These are phyloP conservation scores for Cyaniris semiargus DNA, from an alignment of 2,888 invertebrate genomes.

Conservation along the genomic window DNA sequence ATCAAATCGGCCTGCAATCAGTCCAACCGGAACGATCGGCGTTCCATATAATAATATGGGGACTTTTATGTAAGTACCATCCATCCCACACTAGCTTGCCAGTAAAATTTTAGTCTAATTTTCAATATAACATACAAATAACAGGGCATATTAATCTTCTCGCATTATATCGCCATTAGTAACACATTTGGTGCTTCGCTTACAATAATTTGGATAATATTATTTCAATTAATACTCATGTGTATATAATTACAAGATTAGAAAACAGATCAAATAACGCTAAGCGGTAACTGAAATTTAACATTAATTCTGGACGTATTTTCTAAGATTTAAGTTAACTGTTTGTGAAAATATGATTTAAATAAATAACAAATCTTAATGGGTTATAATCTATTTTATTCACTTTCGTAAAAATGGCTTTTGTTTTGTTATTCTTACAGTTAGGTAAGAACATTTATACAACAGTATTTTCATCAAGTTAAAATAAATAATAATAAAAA, in stretches of 20 bases:
- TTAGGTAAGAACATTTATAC: no score
- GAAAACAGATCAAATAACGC: constrained; percentile 2
- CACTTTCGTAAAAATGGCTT: no score
- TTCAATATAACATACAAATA: constrained; percentile 22
- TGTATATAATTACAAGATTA: background rate
- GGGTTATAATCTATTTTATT: no score
- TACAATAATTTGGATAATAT: constrained; percentile 20
- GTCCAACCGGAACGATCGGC: background rate
- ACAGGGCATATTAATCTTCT: constrained; percentile 23
- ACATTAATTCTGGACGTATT: background rate
- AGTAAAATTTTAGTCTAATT: background rate
- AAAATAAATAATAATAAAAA: no score
- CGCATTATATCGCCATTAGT: constrained; percentile 26
- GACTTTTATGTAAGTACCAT: no score
- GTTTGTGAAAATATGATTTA: background rate
- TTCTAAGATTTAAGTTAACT: background rate
- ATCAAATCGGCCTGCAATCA: background rate
- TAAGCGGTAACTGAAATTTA: background rate
- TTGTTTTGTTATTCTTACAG: no score
- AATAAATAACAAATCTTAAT: background rate
- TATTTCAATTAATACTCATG: constrained; percentile 14
- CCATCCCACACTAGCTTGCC: background rate
- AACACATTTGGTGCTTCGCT: constrained; percentile 20
- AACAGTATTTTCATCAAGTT: no score
- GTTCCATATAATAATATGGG: no score